phyloP scores from a whole-genome alignment of 2,797 vertebrate species.

The Harpagifer antarcticus region DNA sequence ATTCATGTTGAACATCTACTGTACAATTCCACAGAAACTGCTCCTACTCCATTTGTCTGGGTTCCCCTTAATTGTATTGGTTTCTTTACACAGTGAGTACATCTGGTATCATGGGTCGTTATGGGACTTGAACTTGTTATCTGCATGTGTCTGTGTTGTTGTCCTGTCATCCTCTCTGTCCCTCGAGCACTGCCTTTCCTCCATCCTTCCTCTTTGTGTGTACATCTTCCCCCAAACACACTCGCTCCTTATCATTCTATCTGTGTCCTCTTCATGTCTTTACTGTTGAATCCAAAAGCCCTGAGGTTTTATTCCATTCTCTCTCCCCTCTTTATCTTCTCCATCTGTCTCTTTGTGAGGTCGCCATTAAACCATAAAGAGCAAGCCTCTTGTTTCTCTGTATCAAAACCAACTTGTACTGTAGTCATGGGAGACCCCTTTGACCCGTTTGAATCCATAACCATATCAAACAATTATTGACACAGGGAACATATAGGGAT shows the following conservation, averaged over 20 bases:
- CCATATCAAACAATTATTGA: neutral
- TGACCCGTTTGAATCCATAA: neutral
- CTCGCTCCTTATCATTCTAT: conserved; percentile 7
- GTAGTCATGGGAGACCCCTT: neutral
- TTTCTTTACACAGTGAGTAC: neutral
- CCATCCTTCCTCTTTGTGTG: neutral
- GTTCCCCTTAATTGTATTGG: neutral
- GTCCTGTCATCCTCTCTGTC: neutral
- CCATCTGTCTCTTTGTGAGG: conserved; percentile 68
- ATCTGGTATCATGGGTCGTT: neutral
- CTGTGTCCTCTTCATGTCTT: neutral
- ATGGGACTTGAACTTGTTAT: neutral
- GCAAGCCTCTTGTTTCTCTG: conserved; percentile 19
- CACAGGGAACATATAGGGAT: neutral
- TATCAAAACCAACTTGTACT: neutral
- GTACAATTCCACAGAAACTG: no score
- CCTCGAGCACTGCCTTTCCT: conserved; percentile 4
- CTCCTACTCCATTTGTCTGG: neutral
- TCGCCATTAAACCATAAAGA: conserved; percentile 42
- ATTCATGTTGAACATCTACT: neutral
- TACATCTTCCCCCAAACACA: no score
- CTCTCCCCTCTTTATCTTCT: conserved; percentile 22
- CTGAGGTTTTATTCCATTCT: conserved; percentile 63
- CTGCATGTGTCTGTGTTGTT: neutral
- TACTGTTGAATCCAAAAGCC: conserved; percentile 46